Conservation (phyloP, 2,888 invertebrate genomes). For the Alsophila aescularia region DNA sequence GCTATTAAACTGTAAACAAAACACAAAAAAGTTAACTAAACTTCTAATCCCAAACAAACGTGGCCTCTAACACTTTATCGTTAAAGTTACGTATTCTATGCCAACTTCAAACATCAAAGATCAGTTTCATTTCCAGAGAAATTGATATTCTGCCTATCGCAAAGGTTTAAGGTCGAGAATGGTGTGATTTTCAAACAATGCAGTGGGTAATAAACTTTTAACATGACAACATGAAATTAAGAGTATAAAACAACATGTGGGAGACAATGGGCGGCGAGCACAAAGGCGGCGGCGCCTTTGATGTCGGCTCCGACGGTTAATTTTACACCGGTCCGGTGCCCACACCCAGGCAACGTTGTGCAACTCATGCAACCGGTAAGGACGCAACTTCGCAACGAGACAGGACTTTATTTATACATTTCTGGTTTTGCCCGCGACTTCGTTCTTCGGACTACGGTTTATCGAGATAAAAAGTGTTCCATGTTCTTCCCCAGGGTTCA, state of each 20-base stretch:
- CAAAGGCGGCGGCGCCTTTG: constrained; percentile 75
- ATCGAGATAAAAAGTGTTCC: no score
- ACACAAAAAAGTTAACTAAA: constrained; percentile 27
- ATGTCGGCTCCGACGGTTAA: constrained; percentile 62
- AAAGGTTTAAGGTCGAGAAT: constrained; percentile 43
- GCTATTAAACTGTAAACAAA: constrained; percentile 57
- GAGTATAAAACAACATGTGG: constrained; percentile 75
- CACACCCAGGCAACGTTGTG: constrained; percentile 37
- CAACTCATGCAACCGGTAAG: constrained; percentile 26
- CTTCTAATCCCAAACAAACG: constrained; percentile 17
- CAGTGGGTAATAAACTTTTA: constrained; percentile 71
- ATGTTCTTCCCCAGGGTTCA: no score
- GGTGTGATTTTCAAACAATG: constrained; percentile 18
- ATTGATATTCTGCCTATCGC: constrained; percentile 28
- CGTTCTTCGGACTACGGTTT: no score
- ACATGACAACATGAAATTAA: constrained; percentile 80
- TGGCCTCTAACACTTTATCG: neutral
- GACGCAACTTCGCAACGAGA: constrained; percentile 1
- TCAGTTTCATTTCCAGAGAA: constrained; percentile 21
- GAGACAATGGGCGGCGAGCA: constrained; percentile 75
- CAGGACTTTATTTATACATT: neutral
- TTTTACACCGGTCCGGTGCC: constrained; percentile 64
- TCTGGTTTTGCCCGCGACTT: no score
- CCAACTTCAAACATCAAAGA: constrained; percentile 30
- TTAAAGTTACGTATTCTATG: constrained; percentile 18